Evolutionary conservation across 2,113 vertebrate species (phyloP), one percentile per base, ranked within the genome.

Genomic region (Dolichallabes microphthalmus): DNA sequence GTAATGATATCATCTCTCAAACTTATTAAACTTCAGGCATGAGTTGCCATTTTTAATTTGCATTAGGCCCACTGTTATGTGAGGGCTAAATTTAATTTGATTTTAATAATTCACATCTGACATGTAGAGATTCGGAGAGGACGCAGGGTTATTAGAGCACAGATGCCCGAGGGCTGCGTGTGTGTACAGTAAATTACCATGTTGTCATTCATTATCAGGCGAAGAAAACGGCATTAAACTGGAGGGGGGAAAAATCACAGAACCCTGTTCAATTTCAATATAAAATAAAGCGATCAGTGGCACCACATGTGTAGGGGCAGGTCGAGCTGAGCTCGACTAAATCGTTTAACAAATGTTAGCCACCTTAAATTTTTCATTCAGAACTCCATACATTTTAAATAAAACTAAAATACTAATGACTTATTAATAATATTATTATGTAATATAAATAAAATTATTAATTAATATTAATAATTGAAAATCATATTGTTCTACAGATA

Each of bases 1-100:
- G 50, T 90, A 92, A 94, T 86, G 80, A 93, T 89, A 88, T 89
- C 87, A 88, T 92, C 88, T 91, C 89, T 92, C 90, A 92, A 91
- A 92, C 91, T 92, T 92, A 92, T 94, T 93, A 91, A 86, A 93
- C 92, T 91, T 90, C 92, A 91, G 90, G 90, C 90, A 91, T 89
- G 64, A 92, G 89, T 91, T 94, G 92, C 90, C 89, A 90, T 93
- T 91, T 94, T 93, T 94, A 92, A 94, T 93, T 93, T 91, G 92
- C 87, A 91, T 93, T 92, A 91, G 88, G 90, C 89, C 86, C 91
- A 91, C 94, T 94, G 92, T 93, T 93, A 88, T 79, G 90, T 91
- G 91, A 93, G 91, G 92, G 93, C 92, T 91, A 94, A 91, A 92
- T 94, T 93, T 94, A 93, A 94, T 95, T 95, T 92, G 92, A 93